Evolutionary conservation across 2,888 invertebrate species (phyloP), one percentile per base, ranked within the genome.

Genomic region (Mycalesis mineus): DNA sequence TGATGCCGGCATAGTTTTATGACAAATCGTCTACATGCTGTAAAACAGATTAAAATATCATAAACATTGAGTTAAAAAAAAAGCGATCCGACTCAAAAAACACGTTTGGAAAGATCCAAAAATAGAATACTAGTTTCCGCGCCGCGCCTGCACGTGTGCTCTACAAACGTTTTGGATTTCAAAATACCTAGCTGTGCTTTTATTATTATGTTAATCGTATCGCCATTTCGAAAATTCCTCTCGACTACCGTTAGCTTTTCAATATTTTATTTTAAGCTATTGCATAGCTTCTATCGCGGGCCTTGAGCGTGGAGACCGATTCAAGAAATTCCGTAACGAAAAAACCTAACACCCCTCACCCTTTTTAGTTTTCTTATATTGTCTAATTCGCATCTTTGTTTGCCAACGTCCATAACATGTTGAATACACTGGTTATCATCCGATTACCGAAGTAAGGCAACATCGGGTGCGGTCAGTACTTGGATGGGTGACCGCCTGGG

Each of bases 401-500:
- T n/a, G n/a, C n/a, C n/a, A n/a, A n/a, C n/a, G n/a, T n/a, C n/a
- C n/a, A n/a, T n/a, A n/a, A n/a, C n/a, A n/a, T n/a, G n/a, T n/a
- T n/a, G n/a, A n/a, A n/a, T n/a, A n/a, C n/a, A 33, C 33, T 74
- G 75, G 66, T 68, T 74, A 74, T 75, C 75, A 74, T 74, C 74
- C 72, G 76, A 75, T 74, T 73, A 75, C 76, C 75, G 75, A 73
- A 73, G 72, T 74, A 71, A 74, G 73, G 72, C 71, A 76, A 71
- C 71, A 68, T 75, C 70, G 73, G 75, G 75, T 71, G 74, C 66
- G 79, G 79, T 85, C 80, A 84, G 83, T 86, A 85, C 84, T 84
- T 84, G 82, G 82, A 83, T 85, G 84, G 84, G 84, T 84, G 84
- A 85, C 83, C 64, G 64, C 63, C 58, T 64, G 61, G 60, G 64